Percentiles rank a stretch among this genome's conserved stretches.
phyloP scores from a whole-genome alignment of 2,113 vertebrate genomes.

The Tyrannus savana region DNA sequence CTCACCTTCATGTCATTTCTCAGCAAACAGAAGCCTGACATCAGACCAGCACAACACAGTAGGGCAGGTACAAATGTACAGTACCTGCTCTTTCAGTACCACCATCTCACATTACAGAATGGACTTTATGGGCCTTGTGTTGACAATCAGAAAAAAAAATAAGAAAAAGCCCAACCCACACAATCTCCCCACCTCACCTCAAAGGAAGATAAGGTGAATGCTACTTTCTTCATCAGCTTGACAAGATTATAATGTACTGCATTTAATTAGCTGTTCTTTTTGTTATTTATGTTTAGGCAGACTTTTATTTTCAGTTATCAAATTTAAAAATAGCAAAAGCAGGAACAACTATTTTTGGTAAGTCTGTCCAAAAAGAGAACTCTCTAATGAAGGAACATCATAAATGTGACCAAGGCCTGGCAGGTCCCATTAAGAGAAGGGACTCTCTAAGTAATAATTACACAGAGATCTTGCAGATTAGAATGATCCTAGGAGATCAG shows the following conservation, averaged over 20 bases:
- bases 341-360: not conserved
- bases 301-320: not conserved
- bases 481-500: not conserved
- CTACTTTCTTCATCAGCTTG: not conserved
- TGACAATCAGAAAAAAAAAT: not conserved
- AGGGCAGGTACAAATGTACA: not conserved
- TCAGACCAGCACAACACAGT: not conserved
- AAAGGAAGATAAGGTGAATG: not conserved
- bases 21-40: slow-evolving; percentile 22
- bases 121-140: not conserved
- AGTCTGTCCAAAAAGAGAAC: not conserved
- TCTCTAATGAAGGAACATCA: not conserved
- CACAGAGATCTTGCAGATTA: not conserved
- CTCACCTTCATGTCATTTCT: slow-evolving; percentile 23
- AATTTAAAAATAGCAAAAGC: not conserved
- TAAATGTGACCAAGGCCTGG: not conserved
- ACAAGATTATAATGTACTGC: not conserved
- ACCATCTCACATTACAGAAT: not conserved
- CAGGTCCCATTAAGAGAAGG: not conserved
- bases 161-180: not conserved
- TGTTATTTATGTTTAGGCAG: not conserved
- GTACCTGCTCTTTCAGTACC: not conserved
- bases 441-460: not conserved
- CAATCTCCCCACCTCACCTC: fast-evolving
- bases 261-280: not conserved